These are phyloP conservation scores for Paragorgia papillata DNA, from an alignment of 92 coral and sea anemone species.

Conservation along the genomic window DNA sequence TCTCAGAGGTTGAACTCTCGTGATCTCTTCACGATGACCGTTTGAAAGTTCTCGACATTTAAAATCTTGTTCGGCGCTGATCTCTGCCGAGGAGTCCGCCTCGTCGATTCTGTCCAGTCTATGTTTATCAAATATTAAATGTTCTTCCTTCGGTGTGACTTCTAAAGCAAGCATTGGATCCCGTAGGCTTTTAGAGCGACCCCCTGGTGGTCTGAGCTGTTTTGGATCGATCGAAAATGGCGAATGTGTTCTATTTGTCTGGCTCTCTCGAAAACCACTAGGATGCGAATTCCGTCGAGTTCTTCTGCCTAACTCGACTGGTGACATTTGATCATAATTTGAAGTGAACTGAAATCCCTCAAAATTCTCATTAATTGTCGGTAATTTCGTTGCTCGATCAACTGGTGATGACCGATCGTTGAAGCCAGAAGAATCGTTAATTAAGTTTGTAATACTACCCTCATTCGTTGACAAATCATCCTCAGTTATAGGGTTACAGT, in stretches of 20 bases:
- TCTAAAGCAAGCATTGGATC: conserved; percentile 26
- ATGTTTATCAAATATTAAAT: conserved; percentile 6
- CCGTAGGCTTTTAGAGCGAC: neutral
- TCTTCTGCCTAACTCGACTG: neutral
- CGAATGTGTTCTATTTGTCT: neutral
- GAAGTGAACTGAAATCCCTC: conserved; percentile 16
- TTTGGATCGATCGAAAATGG: neutral
- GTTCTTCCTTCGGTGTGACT: neutral
- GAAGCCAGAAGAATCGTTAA: neutral
- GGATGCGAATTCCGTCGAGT: conserved; percentile 25
- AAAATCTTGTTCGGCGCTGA: neutral
- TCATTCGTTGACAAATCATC: too few species aligned
- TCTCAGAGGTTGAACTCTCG: too few species aligned
- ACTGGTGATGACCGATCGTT: neutral
- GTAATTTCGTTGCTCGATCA: neutral
- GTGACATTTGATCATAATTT: neutral
- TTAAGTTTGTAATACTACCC: conserved; percentile 33
- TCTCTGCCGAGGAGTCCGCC: conserved; percentile 3
- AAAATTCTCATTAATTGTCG: conserved; percentile 24
- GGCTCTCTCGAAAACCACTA: neutral
- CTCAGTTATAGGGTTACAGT: too few species aligned
- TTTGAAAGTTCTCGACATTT: too few species aligned
- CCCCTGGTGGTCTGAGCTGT: neutral
- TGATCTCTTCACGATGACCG: too few species aligned
- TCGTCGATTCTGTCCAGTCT: conserved; percentile 30